Evolutionary conservation across 1,140 invertebrate genomes (phyloP), one percentile per base, ranked within the genome.

Genomic region (Tetranychus urticae): DNA sequence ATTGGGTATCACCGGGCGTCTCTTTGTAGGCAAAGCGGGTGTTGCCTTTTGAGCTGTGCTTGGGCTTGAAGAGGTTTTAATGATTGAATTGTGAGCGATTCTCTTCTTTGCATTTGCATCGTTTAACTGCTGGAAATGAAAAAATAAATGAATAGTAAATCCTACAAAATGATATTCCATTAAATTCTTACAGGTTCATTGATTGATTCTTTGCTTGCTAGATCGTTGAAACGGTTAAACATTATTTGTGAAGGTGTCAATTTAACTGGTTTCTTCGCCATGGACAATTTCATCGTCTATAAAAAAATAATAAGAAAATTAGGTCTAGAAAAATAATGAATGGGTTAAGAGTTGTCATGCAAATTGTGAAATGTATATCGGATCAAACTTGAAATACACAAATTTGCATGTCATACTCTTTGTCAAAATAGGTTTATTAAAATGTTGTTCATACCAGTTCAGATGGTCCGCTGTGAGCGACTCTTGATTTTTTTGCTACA

Each of bases 21-120:
- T 70, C 46, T 72, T 70, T 14, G 80, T 77, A 71, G 85, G 86
- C 36, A 75, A 70, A 3, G 78, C 71, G 1, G 82, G 84, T 70
- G 61, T 39, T 12, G 13, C 46, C 3, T 58, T 61, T 36, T 52
- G 60, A 34, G 61, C 23, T 23, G 35, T 13, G 31, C 55, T 59
- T 23, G 56, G 12, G 5, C 59, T 48, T 35, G 63, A 37, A 55
- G 54, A 55, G 37, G 35, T 33, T 7, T 57, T 47, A 6, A 52
- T 23, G 54, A 68, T 70, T 34, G 66, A 64, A 46, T 66, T 68
- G 60, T 68, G 67, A 31, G 69, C 67, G 47, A 71, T 70, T 2
- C 70, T 62, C 45, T 66, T 65, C 56, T 65, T 67, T n/a, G 50
- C 66, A 34, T 3, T 13, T 46, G 57, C 12, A 47, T 47, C 46